These are phyloP conservation scores for Cydia fagiglandana DNA, from an alignment of 1,140 invertebrate genomes.

Conservation along the genomic window DNA sequence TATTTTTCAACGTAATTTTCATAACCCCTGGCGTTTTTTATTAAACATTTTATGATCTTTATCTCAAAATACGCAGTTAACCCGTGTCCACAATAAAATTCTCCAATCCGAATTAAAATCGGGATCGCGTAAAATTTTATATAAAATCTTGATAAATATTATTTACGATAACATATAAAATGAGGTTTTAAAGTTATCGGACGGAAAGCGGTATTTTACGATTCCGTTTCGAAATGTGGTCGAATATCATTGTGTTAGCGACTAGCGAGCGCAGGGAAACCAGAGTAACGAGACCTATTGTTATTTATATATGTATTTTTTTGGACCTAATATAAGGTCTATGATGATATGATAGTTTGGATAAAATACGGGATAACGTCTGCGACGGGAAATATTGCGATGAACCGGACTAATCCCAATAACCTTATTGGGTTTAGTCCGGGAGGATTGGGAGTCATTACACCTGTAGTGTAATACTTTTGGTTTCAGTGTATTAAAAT, in stretches of 20 bases:
- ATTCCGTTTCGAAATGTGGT: slow-evolving; percentile 3
- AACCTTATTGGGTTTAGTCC: too few species aligned
- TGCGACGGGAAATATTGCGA: too few species aligned
- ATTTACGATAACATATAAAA: slow-evolving; percentile 12
- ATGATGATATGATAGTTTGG: too few species aligned
- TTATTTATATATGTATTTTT: too few species aligned
- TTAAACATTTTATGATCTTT: background rate
- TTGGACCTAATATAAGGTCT: too few species aligned
- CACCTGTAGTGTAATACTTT: too few species aligned
- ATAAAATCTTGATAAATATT: slow-evolving; percentile 15
- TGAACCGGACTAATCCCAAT: too few species aligned
- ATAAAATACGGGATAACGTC: too few species aligned
- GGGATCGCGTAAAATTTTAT: slow-evolving; percentile 1
- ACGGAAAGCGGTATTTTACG: slow-evolving; percentile 6
- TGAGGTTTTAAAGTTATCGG: slow-evolving; percentile 18
- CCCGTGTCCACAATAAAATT: background rate
- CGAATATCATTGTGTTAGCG: background rate
- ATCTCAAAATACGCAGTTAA: background rate
- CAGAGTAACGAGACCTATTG: background rate
- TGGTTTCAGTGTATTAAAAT: too few species aligned
- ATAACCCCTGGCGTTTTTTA: too few species aligned
- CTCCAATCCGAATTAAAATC: slow-evolving; percentile 8
- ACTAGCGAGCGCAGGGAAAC: background rate
- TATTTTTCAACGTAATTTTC: too few species aligned
- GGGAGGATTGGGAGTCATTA: too few species aligned